Base-by-base conservation (phyloP, 2,888 invertebrate species). In the Parthenolecanium corni region DNA sequence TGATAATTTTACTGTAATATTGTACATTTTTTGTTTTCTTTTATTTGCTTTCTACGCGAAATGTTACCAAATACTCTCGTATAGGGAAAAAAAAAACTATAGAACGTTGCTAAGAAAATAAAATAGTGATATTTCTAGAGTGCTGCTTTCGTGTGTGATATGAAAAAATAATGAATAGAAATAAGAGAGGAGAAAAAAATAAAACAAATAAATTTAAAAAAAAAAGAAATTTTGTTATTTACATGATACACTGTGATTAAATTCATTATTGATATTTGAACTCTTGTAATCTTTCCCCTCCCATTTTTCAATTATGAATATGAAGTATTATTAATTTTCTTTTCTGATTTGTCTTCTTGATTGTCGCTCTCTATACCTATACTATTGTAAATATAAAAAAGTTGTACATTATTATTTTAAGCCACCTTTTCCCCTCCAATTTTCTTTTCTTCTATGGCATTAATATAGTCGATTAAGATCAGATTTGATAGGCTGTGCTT, bases 141-240 rank as follows among this genome's bases (percentile, higher is more conserved):
- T 58, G 58, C 58, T 58, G 58, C 58, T 58, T 58, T 58, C 47
- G 49, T 58, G 58, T 58, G 58, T 58, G 58, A 58, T 58, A 58
- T 46, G 47, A 25, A 31, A 21, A 57, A 46, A 53, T 20, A 38
- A 53, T 9, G 18, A 18, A 16, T 9, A 16, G 14, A 44, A 18
- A 4, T 4, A 31, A 31, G 9, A 31, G 38, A 38, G 38, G 16
- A 53, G 20, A 53, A 31, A 53, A 38, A 44, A 44, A 18, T 6
- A 44, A 16, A 44, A 44, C 3, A n/a, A n/a, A n/a, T n/a, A n/a
- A n/a, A n/a, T n/a, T n/a, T n/a, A n/a, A n/a, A n/a, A n/a, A n/a
- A n/a, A n/a, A n/a, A n/a, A n/a, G n/a, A n/a, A n/a, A n/a, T n/a
- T n/a, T n/a, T n/a, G n/a, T n/a, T n/a, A n/a, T n/a, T n/a, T n/a